Evolutionary conservation across 2,797 vertebrate genomes (phyloP).

Genomic region (Phataginus tricuspis): DNA sequence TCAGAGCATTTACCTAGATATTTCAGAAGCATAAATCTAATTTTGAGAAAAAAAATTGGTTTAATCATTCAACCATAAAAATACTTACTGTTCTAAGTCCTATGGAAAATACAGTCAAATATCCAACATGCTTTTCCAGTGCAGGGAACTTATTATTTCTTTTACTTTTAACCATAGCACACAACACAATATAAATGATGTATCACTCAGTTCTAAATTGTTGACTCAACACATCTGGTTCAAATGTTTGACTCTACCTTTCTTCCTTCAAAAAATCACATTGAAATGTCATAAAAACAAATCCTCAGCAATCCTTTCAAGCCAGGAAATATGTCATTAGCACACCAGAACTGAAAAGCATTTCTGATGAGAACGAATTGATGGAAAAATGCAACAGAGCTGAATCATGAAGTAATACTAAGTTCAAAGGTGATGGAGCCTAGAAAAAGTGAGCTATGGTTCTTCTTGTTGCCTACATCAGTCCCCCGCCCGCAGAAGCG

Average conservation of each 20-base stretch:
- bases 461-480: background rate
- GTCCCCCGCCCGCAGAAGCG: background rate
- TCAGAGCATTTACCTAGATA: background rate
- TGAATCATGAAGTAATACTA: background rate
- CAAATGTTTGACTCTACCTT: conserved; percentile 28
- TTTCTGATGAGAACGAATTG: background rate
- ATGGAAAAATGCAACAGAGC: background rate
- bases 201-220: background rate
- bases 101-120: background rate
- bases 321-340: background rate
- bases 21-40: background rate
- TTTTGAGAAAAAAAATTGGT: conserved; percentile 23
- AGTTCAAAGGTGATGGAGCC: background rate
- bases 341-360: background rate
- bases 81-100: background rate
- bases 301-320: conserved; percentile 3
- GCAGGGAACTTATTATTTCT: background rate
- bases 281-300: conserved; percentile 47
- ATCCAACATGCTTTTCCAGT: background rate
- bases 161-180: background rate
- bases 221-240: conserved; percentile 39
- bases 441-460: background rate
- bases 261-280: conserved; percentile 36
- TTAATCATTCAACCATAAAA: conserved; percentile 2
- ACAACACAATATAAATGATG: conserved; percentile 39